Percentiles rank a stretch among this genome's conserved stretches.
Evolutionary conservation across 2,888 invertebrate genomes (phyloP).

Genomic region (Parnassius glacialis): DNA sequence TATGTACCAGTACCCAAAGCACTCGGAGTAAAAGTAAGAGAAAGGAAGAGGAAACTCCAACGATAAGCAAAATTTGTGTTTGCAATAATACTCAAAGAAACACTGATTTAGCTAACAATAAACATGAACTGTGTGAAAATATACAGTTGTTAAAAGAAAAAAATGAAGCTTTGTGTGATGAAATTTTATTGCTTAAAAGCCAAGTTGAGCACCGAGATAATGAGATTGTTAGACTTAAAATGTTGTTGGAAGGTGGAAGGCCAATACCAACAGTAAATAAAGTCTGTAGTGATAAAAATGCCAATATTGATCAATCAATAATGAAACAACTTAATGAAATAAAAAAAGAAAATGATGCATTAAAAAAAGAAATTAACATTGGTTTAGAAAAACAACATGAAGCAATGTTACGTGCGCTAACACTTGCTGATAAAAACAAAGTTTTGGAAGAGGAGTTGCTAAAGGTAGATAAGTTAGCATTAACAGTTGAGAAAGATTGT

Average conservation of each 20-base stretch:
- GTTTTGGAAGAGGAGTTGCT: constrained; percentile 85
- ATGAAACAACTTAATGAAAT: constrained; percentile 81
- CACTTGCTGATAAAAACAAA: constrained; percentile 87
- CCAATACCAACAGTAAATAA: constrained; percentile 82
- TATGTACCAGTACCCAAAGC: constrained; percentile 71
- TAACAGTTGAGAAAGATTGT: constrained; percentile 88
- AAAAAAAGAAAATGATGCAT: constrained; percentile 79
- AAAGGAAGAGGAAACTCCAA: constrained; percentile 47
- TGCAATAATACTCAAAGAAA: constrained; percentile 47
- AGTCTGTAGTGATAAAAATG: constrained; percentile 82
- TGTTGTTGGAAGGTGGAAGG: constrained; percentile 86
- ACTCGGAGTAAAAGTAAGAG: constrained; percentile 65
- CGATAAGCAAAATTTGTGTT: constrained; percentile 46
- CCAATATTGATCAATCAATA: constrained; percentile 72
- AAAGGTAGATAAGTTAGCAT: constrained; percentile 87
- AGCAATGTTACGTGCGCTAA: constrained; percentile 88
- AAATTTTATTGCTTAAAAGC: constrained; percentile 59
- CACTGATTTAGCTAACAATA: constrained; percentile 64
- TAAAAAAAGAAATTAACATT: constrained; percentile 73
- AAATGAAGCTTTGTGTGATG: constrained; percentile 61
- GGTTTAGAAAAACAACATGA: constrained; percentile 87
- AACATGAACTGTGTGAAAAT: constrained; percentile 65
- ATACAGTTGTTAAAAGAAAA: constrained; percentile 68
- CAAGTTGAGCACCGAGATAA: constrained; percentile 81
- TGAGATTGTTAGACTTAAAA: constrained; percentile 86